These are phyloP conservation scores for Octomys mimax DNA, from an alignment of 2,797 vertebrate species.

Conservation along the genomic window DNA sequence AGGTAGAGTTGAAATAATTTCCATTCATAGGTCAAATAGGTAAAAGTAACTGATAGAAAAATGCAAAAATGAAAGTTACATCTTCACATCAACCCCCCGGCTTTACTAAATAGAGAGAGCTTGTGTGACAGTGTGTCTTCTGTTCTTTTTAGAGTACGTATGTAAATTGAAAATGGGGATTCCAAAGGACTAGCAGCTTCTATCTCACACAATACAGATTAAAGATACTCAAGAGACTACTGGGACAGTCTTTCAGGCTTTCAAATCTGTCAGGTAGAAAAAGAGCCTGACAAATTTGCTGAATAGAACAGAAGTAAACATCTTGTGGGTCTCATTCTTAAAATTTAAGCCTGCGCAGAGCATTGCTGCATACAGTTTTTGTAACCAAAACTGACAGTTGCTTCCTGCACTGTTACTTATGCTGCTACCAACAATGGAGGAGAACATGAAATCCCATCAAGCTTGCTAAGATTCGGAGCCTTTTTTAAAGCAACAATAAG, in stretches of 20 bases:
- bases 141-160: conserved; percentile 8
- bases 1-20: conserved; percentile 24
- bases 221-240: not conserved
- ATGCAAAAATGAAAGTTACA: not conserved
- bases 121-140: not conserved
- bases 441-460: not conserved
- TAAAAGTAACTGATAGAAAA: conserved; percentile 4
- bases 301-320: not conserved
- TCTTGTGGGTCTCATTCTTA: not conserved
- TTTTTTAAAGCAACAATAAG: not conserved
- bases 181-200: not conserved
- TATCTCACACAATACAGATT: not conserved
- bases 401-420: not conserved
- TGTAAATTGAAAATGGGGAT: conserved; percentile 30
- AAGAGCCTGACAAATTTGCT: conserved; percentile 48
- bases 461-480: not conserved
- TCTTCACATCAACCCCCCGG: conserved; percentile 1
- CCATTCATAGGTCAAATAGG: not conserved
- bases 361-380: not conserved
- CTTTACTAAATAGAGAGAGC: not conserved
- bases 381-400: conserved; percentile 19
- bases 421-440: not conserved
- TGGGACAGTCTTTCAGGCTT: conserved; percentile 36
- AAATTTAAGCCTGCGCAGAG: not conserved
- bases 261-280: not conserved